phyloP scores from a whole-genome alignment of 2,888 invertebrate genomes.

The Acanthoscelides obtectus region DNA sequence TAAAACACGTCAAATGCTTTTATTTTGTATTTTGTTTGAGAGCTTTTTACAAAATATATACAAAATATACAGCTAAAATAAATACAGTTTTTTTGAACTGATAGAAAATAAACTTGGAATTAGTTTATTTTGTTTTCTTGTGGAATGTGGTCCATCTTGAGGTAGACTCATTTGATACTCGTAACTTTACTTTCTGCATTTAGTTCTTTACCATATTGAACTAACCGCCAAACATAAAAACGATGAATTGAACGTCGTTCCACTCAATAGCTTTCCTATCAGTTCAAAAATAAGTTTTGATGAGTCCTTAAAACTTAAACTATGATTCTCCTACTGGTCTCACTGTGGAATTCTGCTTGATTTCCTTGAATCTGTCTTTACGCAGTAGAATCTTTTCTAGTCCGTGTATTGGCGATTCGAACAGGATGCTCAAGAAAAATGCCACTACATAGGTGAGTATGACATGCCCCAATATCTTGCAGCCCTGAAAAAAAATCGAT shows the following conservation, averaged over 20 bases:
- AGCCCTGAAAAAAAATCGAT: slow-evolving; percentile 51
- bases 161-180: too few species aligned
- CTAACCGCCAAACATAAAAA: too few species aligned
- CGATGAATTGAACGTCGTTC: too few species aligned
- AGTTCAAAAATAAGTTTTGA: background rate
- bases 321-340: slow-evolving; percentile 9
- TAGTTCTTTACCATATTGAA: too few species aligned
- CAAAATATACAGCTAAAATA: background rate
- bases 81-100: background rate
- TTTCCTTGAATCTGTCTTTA: slow-evolving; percentile 31
- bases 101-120: background rate
- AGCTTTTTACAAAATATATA: background rate
- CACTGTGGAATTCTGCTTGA: slow-evolving; percentile 6
- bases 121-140: too few species aligned
- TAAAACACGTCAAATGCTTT: background rate
- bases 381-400: slow-evolving; percentile 63
- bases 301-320: background rate
- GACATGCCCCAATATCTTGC: slow-evolving; percentile 56
- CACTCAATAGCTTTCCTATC: background rate
- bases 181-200: too few species aligned
- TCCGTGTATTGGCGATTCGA: slow-evolving; percentile 69
- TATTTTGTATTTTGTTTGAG: background rate
- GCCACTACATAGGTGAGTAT: slow-evolving; percentile 59
- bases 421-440: slow-evolving; percentile 59
- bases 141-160: too few species aligned